These are phyloP conservation scores for Drosophila mimica DNA, from an alignment of 2,888 invertebrate genomes.

Conservation along the genomic window DNA sequence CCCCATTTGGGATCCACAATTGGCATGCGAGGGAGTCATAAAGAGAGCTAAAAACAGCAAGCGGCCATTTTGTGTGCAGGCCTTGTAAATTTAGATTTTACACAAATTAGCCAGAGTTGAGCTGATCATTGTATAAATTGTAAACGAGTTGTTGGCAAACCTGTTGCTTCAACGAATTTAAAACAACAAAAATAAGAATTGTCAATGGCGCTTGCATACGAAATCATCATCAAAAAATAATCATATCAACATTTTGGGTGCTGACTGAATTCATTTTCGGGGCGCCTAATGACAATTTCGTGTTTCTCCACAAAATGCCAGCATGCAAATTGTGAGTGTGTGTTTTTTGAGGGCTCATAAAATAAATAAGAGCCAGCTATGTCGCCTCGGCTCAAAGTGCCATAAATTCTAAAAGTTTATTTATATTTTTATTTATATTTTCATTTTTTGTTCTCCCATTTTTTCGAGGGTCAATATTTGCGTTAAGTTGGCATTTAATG, in stretches of 20 bases:
- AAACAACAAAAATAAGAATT: slow-evolving; percentile 27
- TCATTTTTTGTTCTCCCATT: slow-evolving; percentile 18
- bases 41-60: slow-evolving; percentile 42
- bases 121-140: slow-evolving; percentile 62
- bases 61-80: slow-evolving; percentile 68
- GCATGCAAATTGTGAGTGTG: slow-evolving; percentile 68
- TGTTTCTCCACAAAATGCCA: slow-evolving; percentile 69
- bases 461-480: slow-evolving; percentile 70
- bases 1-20: slow-evolving; percentile 37
- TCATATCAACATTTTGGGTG: slow-evolving; percentile 32
- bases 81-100: slow-evolving; percentile 64
- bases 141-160: slow-evolving; percentile 68
- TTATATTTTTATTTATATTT: slow-evolving; percentile 39
- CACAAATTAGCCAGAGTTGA: slow-evolving; percentile 63
- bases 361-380: slow-evolving; percentile 59
- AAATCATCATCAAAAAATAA: slow-evolving; percentile 41
- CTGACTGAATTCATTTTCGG: slow-evolving; percentile 32
- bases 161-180: slow-evolving; percentile 63
- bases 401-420: slow-evolving; percentile 74
- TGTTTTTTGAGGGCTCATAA: slow-evolving; percentile 57
- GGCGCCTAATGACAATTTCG: slow-evolving; percentile 73
- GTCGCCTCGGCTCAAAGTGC: slow-evolving; percentile 47
- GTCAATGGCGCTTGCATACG: slow-evolving; percentile 54
- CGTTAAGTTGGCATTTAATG: slow-evolving; percentile 64
- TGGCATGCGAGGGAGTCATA: slow-evolving; percentile 69